Percentiles rank a stretch among this genome's conserved stretches.
Conservation (phyloP, 2,888 invertebrate species). For the Lasioglossum vierecki region DNA sequence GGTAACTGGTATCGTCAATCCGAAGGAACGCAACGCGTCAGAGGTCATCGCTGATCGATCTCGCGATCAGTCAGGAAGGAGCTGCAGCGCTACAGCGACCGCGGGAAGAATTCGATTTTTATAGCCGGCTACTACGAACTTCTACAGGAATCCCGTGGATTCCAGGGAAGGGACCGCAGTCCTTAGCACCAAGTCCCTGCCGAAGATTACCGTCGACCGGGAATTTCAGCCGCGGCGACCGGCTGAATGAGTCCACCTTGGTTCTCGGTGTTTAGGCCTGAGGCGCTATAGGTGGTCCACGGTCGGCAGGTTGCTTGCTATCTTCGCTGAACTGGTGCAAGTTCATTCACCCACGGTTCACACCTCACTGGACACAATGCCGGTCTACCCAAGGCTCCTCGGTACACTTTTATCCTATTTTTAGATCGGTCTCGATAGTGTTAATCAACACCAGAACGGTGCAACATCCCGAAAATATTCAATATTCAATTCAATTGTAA, state of each 20-base stretch:
- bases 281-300: conserved; percentile 71
- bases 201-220: conserved; percentile 41
- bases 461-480: neutral
- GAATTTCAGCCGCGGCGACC: conserved; percentile 25
- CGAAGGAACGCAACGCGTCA: conserved; percentile 32
- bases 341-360: conserved; percentile 75
- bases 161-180: conserved; percentile 10
- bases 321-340: conserved; percentile 63
- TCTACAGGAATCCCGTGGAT: conserved; percentile 29
- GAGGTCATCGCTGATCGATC: conserved; percentile 46
- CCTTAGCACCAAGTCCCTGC: conserved; percentile 14
- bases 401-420: conserved; percentile 21
- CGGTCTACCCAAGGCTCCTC: conserved; percentile 26
- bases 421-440: neutral
- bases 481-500: too few species aligned
- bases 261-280: conserved; percentile 65
- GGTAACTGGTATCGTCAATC: conserved; percentile 14
- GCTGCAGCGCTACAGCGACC: neutral
- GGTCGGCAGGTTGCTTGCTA: conserved; percentile 55
- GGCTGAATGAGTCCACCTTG: conserved; percentile 51
- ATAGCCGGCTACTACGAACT: conserved; percentile 26
- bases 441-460: neutral
- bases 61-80: conserved; percentile 17
- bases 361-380: conserved; percentile 72
- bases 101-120: conserved; percentile 31